phyloP scores from a whole-genome alignment of 2,888 invertebrate species.

The Heliconius charithonia region DNA sequence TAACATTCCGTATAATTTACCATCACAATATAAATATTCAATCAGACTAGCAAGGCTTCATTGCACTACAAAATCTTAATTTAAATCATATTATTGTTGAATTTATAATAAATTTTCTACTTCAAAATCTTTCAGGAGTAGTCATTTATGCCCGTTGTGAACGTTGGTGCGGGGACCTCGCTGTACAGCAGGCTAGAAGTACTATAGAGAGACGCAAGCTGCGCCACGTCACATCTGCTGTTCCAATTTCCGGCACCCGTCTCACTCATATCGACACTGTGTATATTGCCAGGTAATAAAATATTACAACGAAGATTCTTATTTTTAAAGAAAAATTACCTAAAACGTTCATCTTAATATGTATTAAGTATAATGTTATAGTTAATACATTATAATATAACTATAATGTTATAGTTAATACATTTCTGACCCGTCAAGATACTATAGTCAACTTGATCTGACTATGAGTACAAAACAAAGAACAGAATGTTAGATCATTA shows the following conservation, averaged over 20 bases:
- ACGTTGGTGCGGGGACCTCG: conserved; percentile 79
- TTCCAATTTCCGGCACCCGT: conserved; percentile 64
- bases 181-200: conserved; percentile 74
- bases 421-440: no score
- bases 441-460: no score
- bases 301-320: no score
- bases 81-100: background rate
- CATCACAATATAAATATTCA: no score
- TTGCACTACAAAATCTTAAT: background rate
- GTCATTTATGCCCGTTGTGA: conserved; percentile 79
- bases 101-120: background rate
- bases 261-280: conserved; percentile 83
- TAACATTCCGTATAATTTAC: no score
- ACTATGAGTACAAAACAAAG: no score
- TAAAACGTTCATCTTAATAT: no score
- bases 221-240: conserved; percentile 59
- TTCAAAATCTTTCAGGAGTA: conserved; percentile 59
- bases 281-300: conserved; percentile 82
- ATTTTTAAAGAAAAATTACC: no score
- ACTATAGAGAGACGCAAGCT: conserved; percentile 70
- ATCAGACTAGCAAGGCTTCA: background rate
- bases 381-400: no score
- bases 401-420: no score
- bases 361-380: no score
- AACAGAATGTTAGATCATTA: no score